Conservation (phyloP, 2,797 vertebrate genomes). For the Limosa lapponica region DNA sequence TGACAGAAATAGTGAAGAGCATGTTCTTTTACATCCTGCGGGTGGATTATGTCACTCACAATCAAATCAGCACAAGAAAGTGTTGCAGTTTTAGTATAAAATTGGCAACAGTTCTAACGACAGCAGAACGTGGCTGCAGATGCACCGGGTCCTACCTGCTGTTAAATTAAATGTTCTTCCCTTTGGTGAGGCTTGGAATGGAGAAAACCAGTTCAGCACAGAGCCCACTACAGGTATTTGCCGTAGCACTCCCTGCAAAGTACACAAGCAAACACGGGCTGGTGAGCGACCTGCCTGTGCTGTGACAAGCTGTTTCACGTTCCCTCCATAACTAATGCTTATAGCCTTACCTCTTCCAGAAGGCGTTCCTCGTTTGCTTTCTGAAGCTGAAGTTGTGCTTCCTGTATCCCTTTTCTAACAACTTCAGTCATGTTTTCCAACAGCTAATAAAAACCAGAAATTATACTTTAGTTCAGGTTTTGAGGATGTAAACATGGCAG, state of each 20-base stretch:
- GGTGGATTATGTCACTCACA: not conserved
- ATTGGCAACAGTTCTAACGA: not conserved
- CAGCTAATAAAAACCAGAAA: conserved; percentile 77
- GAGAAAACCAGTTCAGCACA: conserved; percentile 96
- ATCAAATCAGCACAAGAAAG: not conserved
- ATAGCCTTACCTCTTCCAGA: conserved; percentile 87
- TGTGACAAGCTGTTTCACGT: not conserved
- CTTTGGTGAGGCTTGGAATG: conserved; percentile 88
- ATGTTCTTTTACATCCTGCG: not conserved
- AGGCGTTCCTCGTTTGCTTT: conserved; percentile 92
- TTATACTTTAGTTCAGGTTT: not conserved
- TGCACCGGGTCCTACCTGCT: conserved; percentile 82
- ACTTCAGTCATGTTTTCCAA: conserved; percentile 98
- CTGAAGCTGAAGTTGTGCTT: conserved; percentile 92
- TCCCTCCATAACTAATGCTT: not conserved
- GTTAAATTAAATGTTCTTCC: conserved; percentile 93
- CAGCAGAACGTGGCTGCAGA: not conserved
- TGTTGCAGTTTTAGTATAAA: not conserved
- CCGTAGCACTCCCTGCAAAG: conserved; percentile 89
- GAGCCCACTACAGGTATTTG: conserved; percentile 95
- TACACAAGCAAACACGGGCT: not conserved
- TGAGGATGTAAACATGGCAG: not conserved
- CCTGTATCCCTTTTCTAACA: conserved; percentile 93
- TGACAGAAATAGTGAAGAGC: not conserved
- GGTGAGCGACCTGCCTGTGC: not conserved